Percentiles rank a stretch among this genome's conserved stretches.
Evolutionary conservation across 2,888 invertebrate genomes (phyloP).

Genomic region (Pharmacophagus antenor): DNA sequence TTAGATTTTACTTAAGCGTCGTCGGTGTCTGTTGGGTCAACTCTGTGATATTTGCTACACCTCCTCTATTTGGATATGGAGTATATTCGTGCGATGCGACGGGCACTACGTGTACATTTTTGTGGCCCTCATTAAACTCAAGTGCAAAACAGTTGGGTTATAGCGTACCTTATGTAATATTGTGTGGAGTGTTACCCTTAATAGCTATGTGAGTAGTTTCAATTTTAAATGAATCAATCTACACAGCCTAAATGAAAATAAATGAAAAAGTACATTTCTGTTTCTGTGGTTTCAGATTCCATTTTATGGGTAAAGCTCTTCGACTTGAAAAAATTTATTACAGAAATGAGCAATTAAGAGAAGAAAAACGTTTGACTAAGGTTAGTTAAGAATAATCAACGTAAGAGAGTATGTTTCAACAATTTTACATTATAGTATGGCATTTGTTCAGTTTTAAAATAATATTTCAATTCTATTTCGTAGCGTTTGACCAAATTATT

Average conservation of each 20-base stretch:
- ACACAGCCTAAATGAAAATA: not conserved
- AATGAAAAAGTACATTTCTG: not conserved
- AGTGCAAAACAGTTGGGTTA: slow-evolving; percentile 68
- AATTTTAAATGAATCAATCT: not conserved
- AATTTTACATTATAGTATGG: no score
- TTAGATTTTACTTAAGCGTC: slow-evolving; percentile 67
- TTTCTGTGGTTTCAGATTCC: slow-evolving; percentile 51
- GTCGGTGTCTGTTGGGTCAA: slow-evolving; percentile 68
- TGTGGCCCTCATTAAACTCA: slow-evolving; percentile 67
- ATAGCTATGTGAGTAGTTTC: slow-evolving; percentile 65
- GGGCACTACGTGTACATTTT: slow-evolving; percentile 68
- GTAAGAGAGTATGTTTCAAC: not conserved
- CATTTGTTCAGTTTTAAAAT: no score
- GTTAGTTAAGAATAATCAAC: slow-evolving; percentile 38
- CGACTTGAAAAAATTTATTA: slow-evolving; percentile 70
- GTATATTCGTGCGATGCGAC: slow-evolving; percentile 75
- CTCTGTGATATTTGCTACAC: slow-evolving; percentile 65
- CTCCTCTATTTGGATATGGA: slow-evolving; percentile 75
- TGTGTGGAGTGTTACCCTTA: slow-evolving; percentile 68
- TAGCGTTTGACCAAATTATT: no score
- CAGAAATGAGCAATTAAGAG: slow-evolving; percentile 64
- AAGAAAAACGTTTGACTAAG: slow-evolving; percentile 69
- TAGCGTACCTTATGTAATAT: slow-evolving; percentile 63
- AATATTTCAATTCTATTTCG: no score
- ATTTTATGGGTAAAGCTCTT: slow-evolving; percentile 71